Evolutionary conservation across 2,797 vertebrate species (phyloP), one percentile per base, ranked within the genome.

Genomic region (Nannoperca australis): DNA sequence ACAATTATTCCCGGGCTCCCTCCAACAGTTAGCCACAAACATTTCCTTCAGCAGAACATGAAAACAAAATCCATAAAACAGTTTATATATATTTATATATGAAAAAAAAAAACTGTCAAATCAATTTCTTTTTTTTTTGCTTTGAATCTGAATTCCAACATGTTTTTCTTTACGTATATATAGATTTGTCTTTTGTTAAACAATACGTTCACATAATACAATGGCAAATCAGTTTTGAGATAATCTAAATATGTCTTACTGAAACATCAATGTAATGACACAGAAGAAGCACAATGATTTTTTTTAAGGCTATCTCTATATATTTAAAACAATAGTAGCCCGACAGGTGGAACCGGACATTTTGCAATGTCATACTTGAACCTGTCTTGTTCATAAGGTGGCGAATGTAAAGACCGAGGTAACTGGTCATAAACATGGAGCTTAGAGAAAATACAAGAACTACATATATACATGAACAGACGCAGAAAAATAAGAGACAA

Each of bases 161-260:
- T 72, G 75, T 87, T 89, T 79, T 80, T 84, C 78, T 92, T 78
- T 74, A 81, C 27, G 79, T 85, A 90, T 87, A 90, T 90, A 91
- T 91, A 91, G 79, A 88, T 87, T 83, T 91, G 80, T 90, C 80
- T 88, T 83, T 87, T 89, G 81, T 86, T 79, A 86, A 92, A 92
- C 85, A 89, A 87, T 89, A 89, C 70, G 78, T 72, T 90, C 86
- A 93, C 85, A 89, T 88, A 80, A 86, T 81, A 94, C 78, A 92
- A 92, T 88, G 90, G 86, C 79, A 85, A 88, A 89, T 82, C 66
- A 73, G 78, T 84, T 88, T 58, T 54, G 65, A 88, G 77, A 84
- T 81, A 27, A 75, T 79, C 76, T 71, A 82, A 89, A 85, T 76
- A 87, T 79, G 81, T 91, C 72, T 86, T 58, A 79, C 59, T 49